phyloP scores from a whole-genome alignment of 2,888 invertebrate genomes.

The Ditula angustiorana region DNA sequence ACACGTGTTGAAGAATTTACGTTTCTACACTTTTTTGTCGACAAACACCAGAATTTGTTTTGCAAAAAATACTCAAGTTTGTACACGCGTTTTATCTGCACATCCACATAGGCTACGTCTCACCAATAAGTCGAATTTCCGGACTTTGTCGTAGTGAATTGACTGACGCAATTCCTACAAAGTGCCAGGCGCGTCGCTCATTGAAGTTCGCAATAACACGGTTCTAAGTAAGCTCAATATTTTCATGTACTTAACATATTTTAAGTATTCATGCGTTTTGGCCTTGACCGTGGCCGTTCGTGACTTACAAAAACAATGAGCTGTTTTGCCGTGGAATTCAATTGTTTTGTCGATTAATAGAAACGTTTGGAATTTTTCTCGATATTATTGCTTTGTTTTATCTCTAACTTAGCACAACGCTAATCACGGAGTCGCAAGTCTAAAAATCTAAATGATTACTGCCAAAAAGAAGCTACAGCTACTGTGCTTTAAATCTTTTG shows the following conservation, averaged over 20 bases:
- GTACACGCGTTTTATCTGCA: not conserved
- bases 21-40: constrained; percentile 26
- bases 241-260: not conserved
- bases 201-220: not conserved
- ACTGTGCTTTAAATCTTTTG: no score
- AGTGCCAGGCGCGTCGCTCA: not conserved
- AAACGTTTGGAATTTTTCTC: not conserved
- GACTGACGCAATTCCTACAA: not conserved
- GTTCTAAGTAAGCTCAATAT: not conserved
- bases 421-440: no score
- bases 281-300: constrained; percentile 47
- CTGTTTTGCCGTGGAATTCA: constrained; percentile 21
- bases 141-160: not conserved
- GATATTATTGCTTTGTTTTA: not conserved
- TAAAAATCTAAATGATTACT: no score
- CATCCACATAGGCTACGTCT: not conserved
- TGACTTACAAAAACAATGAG: constrained; percentile 38
- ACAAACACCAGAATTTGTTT: constrained; percentile 9
- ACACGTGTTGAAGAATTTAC: constrained; percentile 23
- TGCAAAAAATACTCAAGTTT: not conserved
- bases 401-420: no score
- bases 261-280: constrained; percentile 21
- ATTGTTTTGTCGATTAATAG: constrained; percentile 27
- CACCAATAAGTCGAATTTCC: not conserved
- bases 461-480: no score